A percentile compares a stretch with the other conserved stretches of the same genome.
Conservation (phyloP, 2,888 invertebrate genomes). For the Crocallis elinguaria region DNA sequence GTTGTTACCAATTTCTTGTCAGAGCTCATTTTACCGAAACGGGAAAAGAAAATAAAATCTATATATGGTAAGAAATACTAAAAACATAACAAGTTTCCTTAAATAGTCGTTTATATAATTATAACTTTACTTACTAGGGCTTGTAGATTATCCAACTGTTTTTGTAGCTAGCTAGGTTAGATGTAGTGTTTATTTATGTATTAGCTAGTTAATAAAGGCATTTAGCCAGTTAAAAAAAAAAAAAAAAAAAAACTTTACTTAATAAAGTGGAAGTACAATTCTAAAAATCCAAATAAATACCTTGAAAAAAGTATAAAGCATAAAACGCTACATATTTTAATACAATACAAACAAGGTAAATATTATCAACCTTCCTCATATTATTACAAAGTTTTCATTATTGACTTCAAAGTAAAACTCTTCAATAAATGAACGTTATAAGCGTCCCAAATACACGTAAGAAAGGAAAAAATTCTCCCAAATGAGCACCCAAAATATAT, state of each 20-base stretch:
- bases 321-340: no score
- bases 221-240: no score
- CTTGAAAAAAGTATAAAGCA: no score
- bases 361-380: not conserved
- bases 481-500: constrained; percentile 16
- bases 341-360: not conserved
- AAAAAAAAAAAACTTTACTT: no score
- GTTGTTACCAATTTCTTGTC: constrained; percentile 1
- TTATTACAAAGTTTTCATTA: not conserved
- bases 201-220: no score
- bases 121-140: no score
- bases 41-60: constrained; percentile 13
- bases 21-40: constrained; percentile 4
- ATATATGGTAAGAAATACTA: constrained; percentile 10
- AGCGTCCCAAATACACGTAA: constrained; percentile 1
- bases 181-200: no score
- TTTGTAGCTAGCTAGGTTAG: no score
- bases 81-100: constrained; percentile 9
- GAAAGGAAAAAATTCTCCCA: constrained; percentile 12
- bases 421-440: constrained; percentile 1
- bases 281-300: no score
- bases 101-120: no score
- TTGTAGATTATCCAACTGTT: no score
- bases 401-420: not conserved
- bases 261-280: no score